Evolutionary conservation across 1,140 invertebrate species (phyloP).

Genomic region (Drosophila nannoptera): DNA sequence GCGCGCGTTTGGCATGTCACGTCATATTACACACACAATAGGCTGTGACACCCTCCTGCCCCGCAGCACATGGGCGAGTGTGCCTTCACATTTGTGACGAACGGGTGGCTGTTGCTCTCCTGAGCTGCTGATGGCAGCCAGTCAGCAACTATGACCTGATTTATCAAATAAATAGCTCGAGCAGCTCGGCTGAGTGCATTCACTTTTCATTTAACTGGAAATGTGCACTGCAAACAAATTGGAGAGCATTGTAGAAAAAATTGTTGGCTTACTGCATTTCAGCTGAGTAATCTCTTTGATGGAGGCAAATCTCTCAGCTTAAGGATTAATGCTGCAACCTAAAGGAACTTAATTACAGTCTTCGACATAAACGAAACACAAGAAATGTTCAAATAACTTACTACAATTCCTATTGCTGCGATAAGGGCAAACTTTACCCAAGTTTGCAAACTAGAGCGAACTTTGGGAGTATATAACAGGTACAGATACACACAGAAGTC

Average conservation of each 20-base stretch:
- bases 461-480: neutral
- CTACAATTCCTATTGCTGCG: conserved; percentile 18
- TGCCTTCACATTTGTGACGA: neutral
- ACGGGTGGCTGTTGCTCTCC: conserved; percentile 14
- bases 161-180: conserved; percentile 73
- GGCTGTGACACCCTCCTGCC: conserved; percentile 17
- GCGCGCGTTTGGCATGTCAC: conserved; percentile 61
- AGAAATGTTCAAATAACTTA: too few relatives aligned
- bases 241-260: neutral
- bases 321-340: too few relatives aligned
- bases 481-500: conserved; percentile 14
- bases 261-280: neutral
- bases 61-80: neutral
- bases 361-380: too few relatives aligned
- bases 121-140: conserved; percentile 40
- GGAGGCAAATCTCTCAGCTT: too few relatives aligned
- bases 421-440: conserved; percentile 49
- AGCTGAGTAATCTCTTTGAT: neutral
- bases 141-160: conserved; percentile 73
- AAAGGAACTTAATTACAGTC: too few relatives aligned
- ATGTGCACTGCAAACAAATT: conserved; percentile 44
- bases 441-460: conserved; percentile 35
- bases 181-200: conserved; percentile 63
- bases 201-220: conserved; percentile 58
- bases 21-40: conserved; percentile 72